Evolutionary conservation across 2,113 vertebrate genomes (phyloP), one percentile per base, ranked within the genome.

Genomic region (Lipotes vexillifer): DNA sequence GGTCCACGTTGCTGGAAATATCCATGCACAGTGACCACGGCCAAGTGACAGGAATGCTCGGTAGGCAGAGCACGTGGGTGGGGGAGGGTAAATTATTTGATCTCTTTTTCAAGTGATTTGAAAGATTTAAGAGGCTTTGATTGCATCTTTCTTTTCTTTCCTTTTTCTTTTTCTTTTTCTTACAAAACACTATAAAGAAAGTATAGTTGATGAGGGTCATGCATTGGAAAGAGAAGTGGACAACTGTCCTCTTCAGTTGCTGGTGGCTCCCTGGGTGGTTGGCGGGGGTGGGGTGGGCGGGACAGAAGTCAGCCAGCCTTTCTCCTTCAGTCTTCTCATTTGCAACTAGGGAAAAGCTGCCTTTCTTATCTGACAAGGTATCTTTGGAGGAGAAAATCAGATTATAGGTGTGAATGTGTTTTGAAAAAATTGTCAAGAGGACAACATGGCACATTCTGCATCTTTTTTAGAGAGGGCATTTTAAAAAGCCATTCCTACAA

Each of bases 321-420:
- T 74, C 55, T 72, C 44, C 74, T 85, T 88, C 33, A 44, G 13
- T 38, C 7, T 82, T 72, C 61, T 86, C 83, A 65, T 75, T 83
- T 90, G 11, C 36, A 92, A 31, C 61, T 72, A 63, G 44, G 78
- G 8, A 52, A 38, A 82, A 74, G 27, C 25, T 71, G 61, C 12
- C 36, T 94, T 93, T 31, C 68, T 90, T 57, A 68, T 92, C 57
- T 72, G 77, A 46, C 33, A 90, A 87, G 31, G 6, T 29, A 69
- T 55, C 46, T 81, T 92, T 88, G 57, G 68, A 89, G 36, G 52
- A 82, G 77, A 87, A 92, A 87, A 46, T 80, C n/a, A 75, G 36
- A 87, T 74, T 74, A 57, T 21, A 90, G 10, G 49, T 90, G 21
- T 81, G 57, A 27, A 41, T 63, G 3, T 49, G 31, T 65, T 92